Base-by-base conservation (phyloP, 1,140 invertebrate species). In the Ruditapes philippinarum region DNA sequence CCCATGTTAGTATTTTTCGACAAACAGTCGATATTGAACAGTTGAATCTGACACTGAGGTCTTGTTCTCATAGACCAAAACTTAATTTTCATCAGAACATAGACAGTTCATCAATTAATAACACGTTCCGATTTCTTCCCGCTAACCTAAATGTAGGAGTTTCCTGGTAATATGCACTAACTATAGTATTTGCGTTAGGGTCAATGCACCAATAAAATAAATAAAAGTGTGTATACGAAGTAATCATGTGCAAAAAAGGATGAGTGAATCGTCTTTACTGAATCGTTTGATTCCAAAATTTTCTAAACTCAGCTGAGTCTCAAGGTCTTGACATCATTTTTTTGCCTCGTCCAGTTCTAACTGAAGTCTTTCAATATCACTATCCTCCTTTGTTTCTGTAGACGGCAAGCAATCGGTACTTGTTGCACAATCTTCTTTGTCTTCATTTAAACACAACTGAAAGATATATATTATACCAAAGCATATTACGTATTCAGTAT, bases 1-100 rank as follows among this genome's bases (percentile, higher is more conserved):
- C 45, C 80, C 80, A 91, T 45, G 91, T 90, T 17, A 91, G 68
- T 17, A 88, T 96, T 65, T 91, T 91, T 68, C 86, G 28, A 49
- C 91, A 90, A 33, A 90, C 86, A 57, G 86, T 86, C n/a, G 76
- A 70, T 1, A 73, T 3, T 42, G 90, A 76, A 57, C 65, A 65
- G 33, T 88, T 89, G 42, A 92, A 92, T 45, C 87, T 25, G 2
- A 87, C 79, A 83, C 80, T 81, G 28, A 92, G 42, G 82, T 90
- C 91, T 87, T 90, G 65, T 73, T 73, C 57, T 14, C 83, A 38
- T 17, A 89, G 54, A n/a, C 82, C 86, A 80, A 70, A 74, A 62
- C 70, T 88, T n/a, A 92, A 45, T 31, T 78, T 33, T 73, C 89
- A 90, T 17, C 89, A 60, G n/a, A 92, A 91, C 87, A 91, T 89